These are phyloP conservation scores for Oreotrochilus melanogaster DNA, from an alignment of 2,113 vertebrate genomes.

Conservation along the genomic window DNA sequence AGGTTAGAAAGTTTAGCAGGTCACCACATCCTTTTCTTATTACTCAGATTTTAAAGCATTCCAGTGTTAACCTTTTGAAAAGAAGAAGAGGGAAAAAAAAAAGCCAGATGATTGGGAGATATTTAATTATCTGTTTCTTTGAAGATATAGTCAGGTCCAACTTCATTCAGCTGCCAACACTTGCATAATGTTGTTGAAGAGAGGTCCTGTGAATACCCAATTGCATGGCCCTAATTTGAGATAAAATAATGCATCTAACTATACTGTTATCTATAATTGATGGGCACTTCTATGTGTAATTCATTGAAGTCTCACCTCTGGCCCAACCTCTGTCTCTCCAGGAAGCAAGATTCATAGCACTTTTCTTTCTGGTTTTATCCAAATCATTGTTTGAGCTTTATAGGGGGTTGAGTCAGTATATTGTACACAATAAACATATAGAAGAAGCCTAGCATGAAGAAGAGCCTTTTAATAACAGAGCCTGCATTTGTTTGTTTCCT, in stretches of 20 bases:
- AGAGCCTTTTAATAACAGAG: slow-evolving; percentile 44
- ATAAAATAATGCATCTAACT: slow-evolving; percentile 87
- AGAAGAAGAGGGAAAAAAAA: slow-evolving; percentile 57
- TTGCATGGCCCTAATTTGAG: slow-evolving; percentile 86
- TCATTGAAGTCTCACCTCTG: slow-evolving; percentile 90
- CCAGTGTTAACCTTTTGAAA: slow-evolving; percentile 88
- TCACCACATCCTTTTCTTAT: slow-evolving; percentile 66
- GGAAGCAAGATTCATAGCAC: slow-evolving; percentile 64
- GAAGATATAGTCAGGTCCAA: slow-evolving; percentile 72
- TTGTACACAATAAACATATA: slow-evolving; percentile 57
- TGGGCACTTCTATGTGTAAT: slow-evolving; percentile 84
- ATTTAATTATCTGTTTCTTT: slow-evolving; percentile 89
- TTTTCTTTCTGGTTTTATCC: slow-evolving; percentile 69
- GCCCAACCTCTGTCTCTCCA: slow-evolving; percentile 79
- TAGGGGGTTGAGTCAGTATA: slow-evolving; percentile 44
- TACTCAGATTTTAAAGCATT: slow-evolving; percentile 80
- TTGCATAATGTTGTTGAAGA: slow-evolving; percentile 69
- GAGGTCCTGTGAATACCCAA: slow-evolving; percentile 73
- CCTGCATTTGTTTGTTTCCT: slow-evolving; percentile 33
- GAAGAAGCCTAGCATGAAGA: slow-evolving; percentile 36
- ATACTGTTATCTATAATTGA: slow-evolving; percentile 91
- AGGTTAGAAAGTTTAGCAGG: slow-evolving; percentile 70
- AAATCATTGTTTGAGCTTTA: slow-evolving; percentile 63
- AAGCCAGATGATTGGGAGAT: slow-evolving; percentile 81
- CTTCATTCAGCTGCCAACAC: slow-evolving; percentile 68